These are phyloP conservation scores for Erinaceus europaeus DNA, from an alignment of 2,113 vertebrate genomes.

Conservation along the genomic window DNA sequence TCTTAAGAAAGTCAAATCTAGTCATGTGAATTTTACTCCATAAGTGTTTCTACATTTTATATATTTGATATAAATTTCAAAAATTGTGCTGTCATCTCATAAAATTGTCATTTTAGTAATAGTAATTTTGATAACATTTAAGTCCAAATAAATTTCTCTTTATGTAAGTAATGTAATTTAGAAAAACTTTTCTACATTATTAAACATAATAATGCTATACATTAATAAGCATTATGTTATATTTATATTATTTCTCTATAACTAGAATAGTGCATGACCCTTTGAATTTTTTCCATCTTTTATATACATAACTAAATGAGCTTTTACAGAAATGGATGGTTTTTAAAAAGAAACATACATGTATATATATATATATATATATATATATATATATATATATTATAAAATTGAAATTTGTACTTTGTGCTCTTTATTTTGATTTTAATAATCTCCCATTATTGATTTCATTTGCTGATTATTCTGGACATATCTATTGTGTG, in stretches of 20 bases:
- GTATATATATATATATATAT: background rate
- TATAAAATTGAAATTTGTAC: background rate
- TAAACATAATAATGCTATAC: background rate
- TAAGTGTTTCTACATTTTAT: background rate
- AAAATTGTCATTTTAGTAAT: background rate
- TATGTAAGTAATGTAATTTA: too few species aligned
- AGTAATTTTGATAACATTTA: too few species aligned
- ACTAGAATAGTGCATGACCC: background rate
- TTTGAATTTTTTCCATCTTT: slow-evolving; percentile 1
- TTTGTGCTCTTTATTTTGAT: background rate
- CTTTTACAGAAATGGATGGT: background rate
- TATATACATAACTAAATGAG: background rate
- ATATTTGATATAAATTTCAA: slow-evolving; percentile 13
- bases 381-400: background rate
- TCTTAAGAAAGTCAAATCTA: slow-evolving; percentile 9
- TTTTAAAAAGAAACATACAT: background rate
- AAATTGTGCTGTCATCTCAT: background rate
- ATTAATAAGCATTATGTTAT: background rate
- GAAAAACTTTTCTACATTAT: too few species aligned
- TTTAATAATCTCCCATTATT: background rate
- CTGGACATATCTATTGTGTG: background rate
- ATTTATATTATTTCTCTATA: background rate
- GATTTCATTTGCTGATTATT: background rate
- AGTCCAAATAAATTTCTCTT: too few species aligned
- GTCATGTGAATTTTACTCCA: slow-evolving; percentile 14